A percentile compares a stretch with the other conserved stretches of the same genome.
These are phyloP conservation scores for Hippoglossus stenolepis DNA, from an alignment of 2,113 vertebrate species.

Conservation along the genomic window DNA sequence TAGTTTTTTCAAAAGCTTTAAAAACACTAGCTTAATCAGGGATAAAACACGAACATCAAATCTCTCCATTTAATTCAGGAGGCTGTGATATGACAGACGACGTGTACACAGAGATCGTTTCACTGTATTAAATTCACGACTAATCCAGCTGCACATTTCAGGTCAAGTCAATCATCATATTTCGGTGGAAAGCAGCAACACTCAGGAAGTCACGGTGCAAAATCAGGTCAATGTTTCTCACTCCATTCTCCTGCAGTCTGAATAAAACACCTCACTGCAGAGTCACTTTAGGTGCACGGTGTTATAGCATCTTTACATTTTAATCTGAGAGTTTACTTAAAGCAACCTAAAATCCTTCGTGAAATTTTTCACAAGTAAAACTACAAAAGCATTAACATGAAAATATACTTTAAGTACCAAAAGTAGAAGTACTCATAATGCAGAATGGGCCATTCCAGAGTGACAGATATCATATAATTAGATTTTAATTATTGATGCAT, in stretches of 20 bases:
- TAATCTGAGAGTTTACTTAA: too few species aligned
- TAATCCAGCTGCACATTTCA: conserved; percentile 58
- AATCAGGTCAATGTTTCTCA: background rate
- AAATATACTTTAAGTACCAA: too few species aligned
- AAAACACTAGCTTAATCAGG: conserved; percentile 52
- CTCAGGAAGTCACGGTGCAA: background rate
- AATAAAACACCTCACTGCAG: background rate
- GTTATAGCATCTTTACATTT: too few species aligned
- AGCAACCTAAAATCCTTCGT: too few species aligned
- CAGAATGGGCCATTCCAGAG: too few species aligned
- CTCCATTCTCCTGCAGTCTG: background rate
- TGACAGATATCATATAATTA: too few species aligned
- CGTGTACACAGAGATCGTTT: conserved; percentile 32
- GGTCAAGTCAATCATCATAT: conserved; percentile 44
- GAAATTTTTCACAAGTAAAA: too few species aligned
- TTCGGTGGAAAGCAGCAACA: background rate
- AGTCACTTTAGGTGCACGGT: background rate
- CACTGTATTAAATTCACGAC: conserved; percentile 47
- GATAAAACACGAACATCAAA: conserved; percentile 46
- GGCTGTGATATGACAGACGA: conserved; percentile 12
- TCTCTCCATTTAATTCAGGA: conserved; percentile 59
- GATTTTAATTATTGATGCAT: too few species aligned
- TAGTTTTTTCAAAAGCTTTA: background rate
- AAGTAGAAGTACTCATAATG: too few species aligned
- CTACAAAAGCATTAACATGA: too few species aligned